Base-by-base conservation (phyloP, 2,888 invertebrate genomes). In the Nomada ferruginata region DNA sequence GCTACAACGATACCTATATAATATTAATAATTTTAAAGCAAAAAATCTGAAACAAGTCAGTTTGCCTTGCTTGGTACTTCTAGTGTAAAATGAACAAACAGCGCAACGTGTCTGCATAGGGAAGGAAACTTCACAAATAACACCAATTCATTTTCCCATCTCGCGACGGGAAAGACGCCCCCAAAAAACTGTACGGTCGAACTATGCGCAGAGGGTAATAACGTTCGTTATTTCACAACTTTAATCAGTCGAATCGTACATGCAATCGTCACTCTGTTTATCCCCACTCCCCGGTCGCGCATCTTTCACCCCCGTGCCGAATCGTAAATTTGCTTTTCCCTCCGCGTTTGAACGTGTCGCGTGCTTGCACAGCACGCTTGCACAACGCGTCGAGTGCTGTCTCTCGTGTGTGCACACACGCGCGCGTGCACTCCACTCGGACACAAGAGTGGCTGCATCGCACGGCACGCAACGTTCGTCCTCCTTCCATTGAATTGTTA, bases 301-400 rank as follows among this genome's bases (percentile, higher is more conserved):
- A 76, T 76, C 76, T 72, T 81, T 65, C 82, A 53, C 26, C 61
- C 59, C 57, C 20, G 15, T 26, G 52, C 42, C 26, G 57, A 63
- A 81, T 71, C 76, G 83, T 86, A 86, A 88, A 88, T 87, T 86
- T 82, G 74, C 86, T 72, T 78, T 76, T 71, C 76, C 69, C 42
- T 20, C 57, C 76, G 69, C 63, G 59, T 75, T 79, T 74, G 82
- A 72, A 55, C 65, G 70, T 73, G 72, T 59, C 68, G 76, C 79
- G 68, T 79, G 69, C 79, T 77, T 79, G 72, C 79, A 70, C 47
- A 44, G 44, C 23, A 61, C 50, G 65, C 70, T 76, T 63, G 63
- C 69, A 50, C 65, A 61, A 71, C 82, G 65, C 65, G 72, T 23
- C 36, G 72, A 61, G 68, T 70, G 59, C 69, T 23, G 50, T 60